Evolutionary conservation across 2,113 vertebrate genomes (phyloP).

Genomic region (Ceratotherium simum): DNA sequence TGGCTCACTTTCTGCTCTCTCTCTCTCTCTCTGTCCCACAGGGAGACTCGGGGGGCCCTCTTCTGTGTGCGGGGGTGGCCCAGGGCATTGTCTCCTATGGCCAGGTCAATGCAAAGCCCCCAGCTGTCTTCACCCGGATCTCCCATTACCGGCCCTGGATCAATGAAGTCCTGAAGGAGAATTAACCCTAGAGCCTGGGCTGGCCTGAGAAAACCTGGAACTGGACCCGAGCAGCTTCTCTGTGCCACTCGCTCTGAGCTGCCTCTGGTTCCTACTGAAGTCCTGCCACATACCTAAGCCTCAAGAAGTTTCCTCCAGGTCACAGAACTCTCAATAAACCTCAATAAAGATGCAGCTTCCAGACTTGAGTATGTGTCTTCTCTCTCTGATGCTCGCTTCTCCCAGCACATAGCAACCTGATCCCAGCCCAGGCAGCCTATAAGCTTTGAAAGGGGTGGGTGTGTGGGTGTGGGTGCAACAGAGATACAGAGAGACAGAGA

Average conservation of each 20-base stretch:
- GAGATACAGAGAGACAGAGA: not conserved
- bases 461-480: not conserved
- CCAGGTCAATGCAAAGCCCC: rapidly evolving
- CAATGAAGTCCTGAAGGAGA: slow-evolving; percentile 58
- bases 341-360: slow-evolving; percentile 43
- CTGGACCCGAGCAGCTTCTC: not conserved
- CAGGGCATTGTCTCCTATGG: slow-evolving; percentile 74
- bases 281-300: not conserved
- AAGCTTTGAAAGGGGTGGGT: not conserved
- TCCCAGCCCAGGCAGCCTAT: not conserved
- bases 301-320: not conserved
- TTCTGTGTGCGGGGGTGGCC: slow-evolving; percentile 68
- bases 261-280: not conserved
- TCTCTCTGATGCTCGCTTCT: not conserved
- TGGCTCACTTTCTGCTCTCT: not conserved
- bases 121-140: slow-evolving; percentile 67
- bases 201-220: not conserved
- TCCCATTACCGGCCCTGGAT: slow-evolving; percentile 66
- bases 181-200: not conserved
- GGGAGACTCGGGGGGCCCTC: slow-evolving; percentile 77
- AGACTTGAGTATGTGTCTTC: not conserved
- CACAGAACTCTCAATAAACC: not conserved
- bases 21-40: not conserved
- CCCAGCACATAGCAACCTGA: not conserved
- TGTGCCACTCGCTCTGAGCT: not conserved